phyloP scores from a whole-genome alignment of 1,140 invertebrate genomes.

The Heliconius melpomene region DNA sequence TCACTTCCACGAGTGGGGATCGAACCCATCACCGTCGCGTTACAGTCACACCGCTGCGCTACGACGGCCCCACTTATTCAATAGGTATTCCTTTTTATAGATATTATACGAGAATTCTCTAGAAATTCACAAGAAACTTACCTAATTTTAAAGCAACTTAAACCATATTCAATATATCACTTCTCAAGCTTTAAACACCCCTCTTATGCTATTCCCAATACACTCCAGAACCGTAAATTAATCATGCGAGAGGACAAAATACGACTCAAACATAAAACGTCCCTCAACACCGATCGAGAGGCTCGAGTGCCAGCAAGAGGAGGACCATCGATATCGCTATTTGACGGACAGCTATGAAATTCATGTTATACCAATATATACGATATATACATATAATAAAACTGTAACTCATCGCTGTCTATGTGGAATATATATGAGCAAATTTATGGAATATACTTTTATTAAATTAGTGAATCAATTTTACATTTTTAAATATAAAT shows the following conservation, averaged over 20 bases:
- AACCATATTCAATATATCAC: background rate
- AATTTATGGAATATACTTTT: too few relatives aligned
- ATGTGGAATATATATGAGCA: too few relatives aligned
- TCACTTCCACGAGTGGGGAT: too few relatives aligned
- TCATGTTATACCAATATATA: background rate
- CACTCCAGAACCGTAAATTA: background rate
- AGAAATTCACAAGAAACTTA: background rate
- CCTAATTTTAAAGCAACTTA: background rate
- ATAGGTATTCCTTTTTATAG: background rate
- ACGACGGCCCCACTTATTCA: too few relatives aligned
- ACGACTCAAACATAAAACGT: constrained; percentile 3
- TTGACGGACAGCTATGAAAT: constrained; percentile 3
- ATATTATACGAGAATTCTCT: background rate
- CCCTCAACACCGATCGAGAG: constrained; percentile 5
- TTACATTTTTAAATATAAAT: too few relatives aligned
- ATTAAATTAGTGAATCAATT: too few relatives aligned
- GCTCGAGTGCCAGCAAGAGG: background rate
- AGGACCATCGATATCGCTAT: background rate
- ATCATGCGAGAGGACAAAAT: constrained; percentile 1
- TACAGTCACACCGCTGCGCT: too few relatives aligned
- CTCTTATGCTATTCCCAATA: constrained; percentile 7
- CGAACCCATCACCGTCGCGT: too few relatives aligned
- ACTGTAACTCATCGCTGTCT: too few relatives aligned
- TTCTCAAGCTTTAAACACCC: constrained; percentile 4
- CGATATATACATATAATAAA: too few relatives aligned